Evolutionary conservation across 2,797 vertebrate genomes (phyloP), one percentile per base, ranked within the genome.

Genomic region (Gambelia wislizenii): DNA sequence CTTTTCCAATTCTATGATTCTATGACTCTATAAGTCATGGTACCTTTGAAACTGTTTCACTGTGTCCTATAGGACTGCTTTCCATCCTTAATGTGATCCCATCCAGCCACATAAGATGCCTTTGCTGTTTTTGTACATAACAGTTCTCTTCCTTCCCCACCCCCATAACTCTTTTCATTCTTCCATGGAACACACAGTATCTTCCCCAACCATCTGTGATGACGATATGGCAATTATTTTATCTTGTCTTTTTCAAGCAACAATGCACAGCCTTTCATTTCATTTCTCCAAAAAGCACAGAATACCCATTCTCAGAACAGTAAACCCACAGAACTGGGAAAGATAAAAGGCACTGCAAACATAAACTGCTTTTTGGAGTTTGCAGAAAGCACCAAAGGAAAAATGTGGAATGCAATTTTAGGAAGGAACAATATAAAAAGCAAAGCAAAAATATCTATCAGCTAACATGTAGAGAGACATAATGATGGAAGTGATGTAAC

Each of bases 251-350:
- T 89, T 83, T 52, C 30, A 76, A 3, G 4, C 10, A 39, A 86
- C 42, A 88, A 64, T 33, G 33, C 30, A 87, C 0, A 49, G 10
- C 0, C 0, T 82, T 92, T 89, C 89, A 69, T 87, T 89, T 91
- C 88, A 69, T 87, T 89, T 91, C 87, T 92, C 80, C 47, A 86
- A 86, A n/a, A 88, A 83, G 86, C 89, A 89, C 33, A 61, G 52
- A 94, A 88, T 90, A 20, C 33, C 89, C 25, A 74, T 44, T 90
- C 8, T 49, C 0, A 0, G 89, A 90, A 83, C 1, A 89, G 86
- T 64, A 86, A 10, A 16, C 77, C 1, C 42, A 83, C 42, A 44
- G n/a, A 83, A 88, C 79, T 49, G 85, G 75, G 74, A 91, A 82
- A 69, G 49, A 89, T 93, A 93, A 54, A 36, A 9, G 39, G 20